Percentiles rank a stretch among this genome's conserved stretches.
Evolutionary conservation across 2,888 invertebrate species (phyloP).

Genomic region (Tethea ocularis): DNA sequence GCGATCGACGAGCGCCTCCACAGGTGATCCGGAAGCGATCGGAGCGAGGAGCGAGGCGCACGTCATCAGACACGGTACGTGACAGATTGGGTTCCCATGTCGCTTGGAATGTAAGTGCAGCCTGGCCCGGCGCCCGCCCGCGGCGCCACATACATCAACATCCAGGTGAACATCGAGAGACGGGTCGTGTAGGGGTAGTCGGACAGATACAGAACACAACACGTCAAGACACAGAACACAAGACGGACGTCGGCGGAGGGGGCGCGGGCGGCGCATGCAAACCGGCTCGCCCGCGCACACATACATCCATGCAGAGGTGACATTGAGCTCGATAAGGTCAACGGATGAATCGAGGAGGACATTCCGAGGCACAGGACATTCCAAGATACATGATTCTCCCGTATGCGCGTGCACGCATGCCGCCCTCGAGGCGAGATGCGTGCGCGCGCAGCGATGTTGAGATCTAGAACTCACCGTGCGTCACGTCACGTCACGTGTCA

Average conservation of each 20-base stretch:
- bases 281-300: conserved; percentile 69
- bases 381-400: conserved; percentile 85
- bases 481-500: too few species aligned
- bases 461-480: conserved; percentile 83
- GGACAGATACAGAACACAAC: conserved; percentile 77
- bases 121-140: conserved; percentile 60
- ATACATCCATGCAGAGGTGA: conserved; percentile 78
- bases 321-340: conserved; percentile 73
- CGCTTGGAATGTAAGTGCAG: conserved; percentile 83
- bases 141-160: conserved; percentile 64
- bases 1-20: conserved; percentile 37
- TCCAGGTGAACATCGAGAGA: conserved; percentile 64
- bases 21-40: conserved; percentile 31
- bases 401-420: conserved; percentile 75
- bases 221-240: conserved; percentile 83
- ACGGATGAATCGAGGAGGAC: conserved; percentile 81
- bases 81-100: conserved; percentile 79
- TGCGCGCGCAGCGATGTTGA: conserved; percentile 82
- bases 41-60: conserved; percentile 46
- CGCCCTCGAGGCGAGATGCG: conserved; percentile 48
- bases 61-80: conserved; percentile 59
- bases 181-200: conserved; percentile 61
- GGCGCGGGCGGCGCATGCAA: conserved; percentile 63
- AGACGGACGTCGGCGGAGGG: conserved; percentile 66
- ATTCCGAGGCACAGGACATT: conserved; percentile 85